Base-by-base conservation (phyloP, 1,140 invertebrate genomes). In the Armadillidium nasatum region DNA sequence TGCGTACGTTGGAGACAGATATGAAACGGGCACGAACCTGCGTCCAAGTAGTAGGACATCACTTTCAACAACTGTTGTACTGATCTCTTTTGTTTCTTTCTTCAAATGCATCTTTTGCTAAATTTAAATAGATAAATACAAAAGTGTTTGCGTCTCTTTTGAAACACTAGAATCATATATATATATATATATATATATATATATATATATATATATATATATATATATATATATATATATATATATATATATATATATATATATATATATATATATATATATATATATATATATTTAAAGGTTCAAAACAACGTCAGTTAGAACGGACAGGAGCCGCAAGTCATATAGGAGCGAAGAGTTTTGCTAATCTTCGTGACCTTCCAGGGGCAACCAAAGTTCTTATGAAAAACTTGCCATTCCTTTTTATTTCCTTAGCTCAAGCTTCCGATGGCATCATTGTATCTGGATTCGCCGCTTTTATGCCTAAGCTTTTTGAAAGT, bases 401-500 rank as follows among this genome's bases (percentile, higher is more conserved):
- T 0, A 84, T 93, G 2, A 86, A 83, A 44, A 94, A 94, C 84
- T 91, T 91, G 0, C 92, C 92, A 2, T 94, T 94, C 84, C 88
- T 93, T 82, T 91, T 92, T 84, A 83, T 94, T 0, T 93, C 91
- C 82, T 82, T 94, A 73, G 92, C 91, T 3, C 91, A 91, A 1
- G 91, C 92, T 0, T 89, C 88, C 68, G 92, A 94, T 84, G 92
- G 92, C 19, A 85, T 93, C 81, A 85, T 94, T 0, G 88, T 94
- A 7, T 89, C 91, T 0, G 93, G 92, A 0, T 92, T 94, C 82
- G 91, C 92, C 0, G 91, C 92, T 0, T 94, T 94, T 82, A 85
- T 93, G 75, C 93, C 93, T 0, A 94, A 94, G 83, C 87, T 91
- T 73, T 91, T 94, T 71, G 92, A 95, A 85, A 92, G 91, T 84